Evolutionary conservation across 2,797 vertebrate species (phyloP), one percentile per base, ranked within the genome.

Genomic region (Microctenopoma steveboyesi): DNA sequence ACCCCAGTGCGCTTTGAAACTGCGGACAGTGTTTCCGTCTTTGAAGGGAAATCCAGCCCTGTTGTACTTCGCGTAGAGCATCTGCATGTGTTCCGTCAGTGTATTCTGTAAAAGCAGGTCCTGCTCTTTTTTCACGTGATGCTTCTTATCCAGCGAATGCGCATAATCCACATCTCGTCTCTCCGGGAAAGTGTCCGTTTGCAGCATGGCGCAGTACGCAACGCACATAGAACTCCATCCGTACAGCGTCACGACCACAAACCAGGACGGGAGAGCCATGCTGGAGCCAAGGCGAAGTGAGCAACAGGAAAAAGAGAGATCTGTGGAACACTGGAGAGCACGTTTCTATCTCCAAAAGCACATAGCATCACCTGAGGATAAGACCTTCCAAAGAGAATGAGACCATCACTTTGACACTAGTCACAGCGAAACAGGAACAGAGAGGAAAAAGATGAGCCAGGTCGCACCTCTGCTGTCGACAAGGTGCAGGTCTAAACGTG

Each of bases 1-100:
- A 94, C 94, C 93, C 90, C 73, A 81, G 72, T 94, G 92, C 82
- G 91, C 92, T 79, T 87, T 93, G 88, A 95, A 95, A 53, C 96
- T 96, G 68, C 97, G 96, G 27, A 98, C 96, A 0, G 97, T 98
- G 93, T 98, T 98, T 4, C 97, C 96, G 45, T 94, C 93, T 43
- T 88, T 93, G 63, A 92, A 93, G 11, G 67, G 85, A 50, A 82
- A 91, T 27, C 89, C 91, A 27, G 91, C 83, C 37, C 90, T 93
- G 82, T 93, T 92, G 92, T 96, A 98, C 84, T 95, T 95, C 43
- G 94, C 89, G 74, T 99, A 99, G 59, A 98, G 95, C 83, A 94
- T 89, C 84, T 95, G 94, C 97, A 99, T 98, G 88, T 98, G 97
- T 72, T 96, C 95, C 9, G 96, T 96, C 75, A 96, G 92, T 63